Evolutionary conservation across 2,888 invertebrate genomes (phyloP).

Genomic region (Rutpela maculata): DNA sequence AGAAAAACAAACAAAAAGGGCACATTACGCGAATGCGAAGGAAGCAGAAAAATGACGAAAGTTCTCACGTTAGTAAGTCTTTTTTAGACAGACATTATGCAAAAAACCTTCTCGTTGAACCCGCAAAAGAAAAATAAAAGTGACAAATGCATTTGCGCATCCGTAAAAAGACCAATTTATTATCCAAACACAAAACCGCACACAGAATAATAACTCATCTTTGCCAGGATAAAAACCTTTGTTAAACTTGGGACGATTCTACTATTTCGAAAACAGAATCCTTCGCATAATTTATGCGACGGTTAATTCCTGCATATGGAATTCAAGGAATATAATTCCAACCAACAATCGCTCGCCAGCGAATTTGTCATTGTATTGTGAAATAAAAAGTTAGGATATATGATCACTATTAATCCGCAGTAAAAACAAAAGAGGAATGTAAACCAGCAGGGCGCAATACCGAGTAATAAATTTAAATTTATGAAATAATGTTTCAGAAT

Average conservation of each 20-base stretch:
- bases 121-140: constrained; percentile 63
- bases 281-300: constrained; percentile 36
- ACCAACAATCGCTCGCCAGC: constrained; percentile 15
- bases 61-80: background rate
- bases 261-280: constrained; percentile 41
- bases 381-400: constrained; percentile 52
- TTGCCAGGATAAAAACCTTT: constrained; percentile 40
- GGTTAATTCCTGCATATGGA: constrained; percentile 43
- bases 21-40: background rate
- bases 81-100: constrained; percentile 56
- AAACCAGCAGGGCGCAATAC: constrained; percentile 51
- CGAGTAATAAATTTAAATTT: constrained; percentile 60
- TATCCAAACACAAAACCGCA: constrained; percentile 65
- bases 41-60: constrained; percentile 1
- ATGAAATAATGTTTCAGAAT: constrained; percentile 59
- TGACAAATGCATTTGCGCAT: constrained; percentile 68
- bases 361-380: constrained; percentile 46
- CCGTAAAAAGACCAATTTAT: constrained; percentile 69
- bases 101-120: constrained; percentile 50
- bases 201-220: constrained; percentile 55
- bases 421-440: constrained; percentile 59
- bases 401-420: constrained; percentile 55
- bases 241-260: constrained; percentile 30
- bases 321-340: constrained; percentile 37
- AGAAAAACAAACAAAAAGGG: background rate